These are phyloP conservation scores for Petromus typicus DNA, from an alignment of 2,113 vertebrate genomes.

Conservation along the genomic window DNA sequence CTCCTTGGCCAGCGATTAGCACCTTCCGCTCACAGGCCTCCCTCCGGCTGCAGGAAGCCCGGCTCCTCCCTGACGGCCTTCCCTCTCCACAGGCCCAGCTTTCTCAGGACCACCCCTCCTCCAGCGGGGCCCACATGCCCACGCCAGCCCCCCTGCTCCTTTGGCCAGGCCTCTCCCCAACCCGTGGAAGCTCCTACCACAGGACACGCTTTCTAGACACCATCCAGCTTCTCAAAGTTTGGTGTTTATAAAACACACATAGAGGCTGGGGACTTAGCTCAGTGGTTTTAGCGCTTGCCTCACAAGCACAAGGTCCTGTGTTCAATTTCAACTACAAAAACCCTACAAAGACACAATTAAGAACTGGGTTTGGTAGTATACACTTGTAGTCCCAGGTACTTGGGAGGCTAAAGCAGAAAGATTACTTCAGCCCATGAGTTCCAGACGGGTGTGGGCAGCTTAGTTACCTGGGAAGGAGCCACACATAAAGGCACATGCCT, in stretches of 20 bases:
- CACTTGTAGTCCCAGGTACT: neutral
- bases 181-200: neutral
- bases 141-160: neutral
- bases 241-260: neutral
- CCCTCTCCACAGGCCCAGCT: neutral
- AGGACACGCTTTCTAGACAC: neutral
- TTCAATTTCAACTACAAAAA: too few relatives aligned
- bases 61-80: neutral
- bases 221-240: neutral
- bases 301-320: too few relatives aligned
- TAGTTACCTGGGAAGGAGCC: neutral
- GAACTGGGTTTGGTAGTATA: neutral
- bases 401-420: neutral
- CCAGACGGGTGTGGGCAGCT: neutral
- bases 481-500: neutral
- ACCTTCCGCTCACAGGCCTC: neutral
- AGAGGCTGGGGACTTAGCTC: too few relatives aligned
- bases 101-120: neutral
- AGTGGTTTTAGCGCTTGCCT: too few relatives aligned
- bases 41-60: neutral
- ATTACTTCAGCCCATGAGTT: neutral
- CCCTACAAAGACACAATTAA: neutral
- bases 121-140: too few relatives aligned
- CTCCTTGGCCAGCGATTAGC: rapidly evolving
- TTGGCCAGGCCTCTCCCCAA: neutral